Evolutionary conservation across 2,113 vertebrate genomes (phyloP).

Genomic region (Cyanoderma ruficeps): DNA sequence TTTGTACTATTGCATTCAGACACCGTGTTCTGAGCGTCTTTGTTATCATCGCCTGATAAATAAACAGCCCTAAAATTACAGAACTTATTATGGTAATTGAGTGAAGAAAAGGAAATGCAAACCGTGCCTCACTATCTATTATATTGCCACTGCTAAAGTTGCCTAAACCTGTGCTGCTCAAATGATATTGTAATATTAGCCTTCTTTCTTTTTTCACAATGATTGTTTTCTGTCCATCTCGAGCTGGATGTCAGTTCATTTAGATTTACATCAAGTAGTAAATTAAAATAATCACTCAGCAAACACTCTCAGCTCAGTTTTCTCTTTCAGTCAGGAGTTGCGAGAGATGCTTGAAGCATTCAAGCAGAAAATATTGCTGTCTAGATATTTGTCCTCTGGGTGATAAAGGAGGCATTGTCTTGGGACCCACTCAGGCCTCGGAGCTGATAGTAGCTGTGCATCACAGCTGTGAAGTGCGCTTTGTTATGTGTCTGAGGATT

Average conservation of each 20-base stretch:
- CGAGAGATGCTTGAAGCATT: constrained; percentile 82
- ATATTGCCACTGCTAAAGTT: constrained; percentile 67
- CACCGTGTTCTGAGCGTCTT: constrained; percentile 64
- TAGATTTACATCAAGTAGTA: constrained; percentile 96
- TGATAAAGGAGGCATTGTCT: constrained; percentile 92
- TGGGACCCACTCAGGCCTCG: constrained; percentile 88
- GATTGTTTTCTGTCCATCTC: constrained; percentile 88
- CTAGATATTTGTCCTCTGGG: constrained; percentile 94
- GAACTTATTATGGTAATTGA: constrained; percentile 81
- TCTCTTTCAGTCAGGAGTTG: constrained; percentile 84
- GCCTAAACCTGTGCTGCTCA: constrained; percentile 71
- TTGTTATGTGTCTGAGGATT: constrained; percentile 93
- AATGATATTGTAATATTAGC: constrained; percentile 68
- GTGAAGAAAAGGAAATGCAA: constrained; percentile 68
- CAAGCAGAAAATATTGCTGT: constrained; percentile 95
- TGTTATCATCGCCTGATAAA: constrained; percentile 78
- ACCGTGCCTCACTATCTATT: constrained; percentile 47
- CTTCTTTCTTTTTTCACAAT: constrained; percentile 69
- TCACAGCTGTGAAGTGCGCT: constrained; percentile 92
- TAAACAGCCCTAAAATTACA: constrained; percentile 79
- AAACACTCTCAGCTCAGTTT: constrained; percentile 86
- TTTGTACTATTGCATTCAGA: constrained; percentile 69
- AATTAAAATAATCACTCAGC: constrained; percentile 98
- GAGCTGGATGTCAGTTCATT: constrained; percentile 93
- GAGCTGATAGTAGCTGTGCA: constrained; percentile 83